These are phyloP conservation scores for Takifugu flavidus DNA, from an alignment of 2,113 vertebrate genomes.

Conservation along the genomic window DNA sequence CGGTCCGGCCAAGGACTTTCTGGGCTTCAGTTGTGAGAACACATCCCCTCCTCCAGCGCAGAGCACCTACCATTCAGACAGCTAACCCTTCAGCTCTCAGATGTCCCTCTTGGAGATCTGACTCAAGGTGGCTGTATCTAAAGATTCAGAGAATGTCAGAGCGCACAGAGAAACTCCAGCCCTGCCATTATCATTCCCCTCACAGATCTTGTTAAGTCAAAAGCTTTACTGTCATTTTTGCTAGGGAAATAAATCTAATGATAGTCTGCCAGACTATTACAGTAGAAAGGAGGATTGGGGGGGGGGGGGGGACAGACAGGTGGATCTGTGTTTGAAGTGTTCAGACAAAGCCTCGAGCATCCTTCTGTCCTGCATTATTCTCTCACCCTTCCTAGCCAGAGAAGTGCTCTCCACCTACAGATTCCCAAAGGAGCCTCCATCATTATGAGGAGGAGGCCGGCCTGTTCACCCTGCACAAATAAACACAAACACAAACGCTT, in stretches of 20 bases:
- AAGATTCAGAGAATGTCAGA: too few species aligned
- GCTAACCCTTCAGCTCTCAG: too few species aligned
- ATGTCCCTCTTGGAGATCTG: too few species aligned
- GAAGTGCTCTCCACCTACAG: conserved; percentile 51
- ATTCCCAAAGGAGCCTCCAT: conserved; percentile 49
- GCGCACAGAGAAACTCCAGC: too few species aligned
- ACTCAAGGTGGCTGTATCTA: too few species aligned
- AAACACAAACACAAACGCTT: conserved; percentile 29
- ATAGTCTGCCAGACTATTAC: background rate
- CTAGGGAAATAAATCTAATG: background rate
- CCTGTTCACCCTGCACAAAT: conserved; percentile 28
- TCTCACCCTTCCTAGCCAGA: conserved; percentile 8
- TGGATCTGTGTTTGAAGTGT: conserved; percentile 15
- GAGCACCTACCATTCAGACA: too few species aligned
- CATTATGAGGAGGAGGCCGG: conserved; percentile 42
- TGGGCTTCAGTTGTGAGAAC: too few species aligned
- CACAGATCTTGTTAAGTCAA: background rate
- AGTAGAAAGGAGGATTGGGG: background rate
- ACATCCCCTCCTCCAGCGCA: too few species aligned
- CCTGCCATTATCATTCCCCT: too few species aligned
- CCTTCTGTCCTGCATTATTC: conserved; percentile 23
- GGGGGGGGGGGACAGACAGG: conserved; percentile 7
- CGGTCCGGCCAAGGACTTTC: too few species aligned
- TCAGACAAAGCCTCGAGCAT: conserved; percentile 36
- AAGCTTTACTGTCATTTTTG: conserved; percentile 10